These are phyloP conservation scores for Schizopygopsis malacanthus DNA, from an alignment of 2,797 vertebrate genomes.

Conservation along the genomic window DNA sequence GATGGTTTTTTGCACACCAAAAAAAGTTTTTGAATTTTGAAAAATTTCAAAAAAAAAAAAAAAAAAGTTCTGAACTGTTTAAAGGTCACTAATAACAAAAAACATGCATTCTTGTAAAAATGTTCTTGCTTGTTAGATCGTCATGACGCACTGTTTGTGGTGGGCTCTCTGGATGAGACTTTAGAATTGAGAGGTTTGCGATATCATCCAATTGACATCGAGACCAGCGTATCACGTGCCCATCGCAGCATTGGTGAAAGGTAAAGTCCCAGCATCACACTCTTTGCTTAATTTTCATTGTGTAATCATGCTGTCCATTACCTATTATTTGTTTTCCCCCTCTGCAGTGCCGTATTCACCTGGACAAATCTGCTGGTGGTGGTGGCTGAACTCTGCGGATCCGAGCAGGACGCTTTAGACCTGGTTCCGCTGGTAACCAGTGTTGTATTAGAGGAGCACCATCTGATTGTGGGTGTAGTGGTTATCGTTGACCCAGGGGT, in stretches of 20 bases:
- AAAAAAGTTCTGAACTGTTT: background rate
- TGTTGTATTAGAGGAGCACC: constrained; percentile 97
- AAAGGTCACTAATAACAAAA: background rate
- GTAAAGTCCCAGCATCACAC: constrained; percentile 69
- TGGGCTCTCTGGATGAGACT: constrained; percentile 95
- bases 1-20: background rate
- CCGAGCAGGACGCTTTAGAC: constrained; percentile 96
- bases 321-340: background rate
- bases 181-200: constrained; percentile 93
- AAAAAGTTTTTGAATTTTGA: background rate
- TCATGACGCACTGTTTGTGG: constrained; percentile 97
- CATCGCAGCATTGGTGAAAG: constrained; percentile 98
- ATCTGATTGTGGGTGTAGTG: constrained; percentile 96
- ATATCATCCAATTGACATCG: constrained; percentile 96
- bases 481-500: constrained; percentile 98
- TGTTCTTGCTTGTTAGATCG: constrained; percentile 80
- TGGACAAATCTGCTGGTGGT: constrained; percentile 99
- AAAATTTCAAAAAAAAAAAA: no score
- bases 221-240: constrained; percentile 92
- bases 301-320: background rate
- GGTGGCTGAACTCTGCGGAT: constrained; percentile 95
- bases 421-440: constrained; percentile 97
- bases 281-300: background rate
- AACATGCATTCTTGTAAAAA: background rate
- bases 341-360: constrained; percentile 92